These are phyloP conservation scores for Litocranius walleri DNA, from an alignment of 2,113 vertebrate species.

Conservation along the genomic window DNA sequence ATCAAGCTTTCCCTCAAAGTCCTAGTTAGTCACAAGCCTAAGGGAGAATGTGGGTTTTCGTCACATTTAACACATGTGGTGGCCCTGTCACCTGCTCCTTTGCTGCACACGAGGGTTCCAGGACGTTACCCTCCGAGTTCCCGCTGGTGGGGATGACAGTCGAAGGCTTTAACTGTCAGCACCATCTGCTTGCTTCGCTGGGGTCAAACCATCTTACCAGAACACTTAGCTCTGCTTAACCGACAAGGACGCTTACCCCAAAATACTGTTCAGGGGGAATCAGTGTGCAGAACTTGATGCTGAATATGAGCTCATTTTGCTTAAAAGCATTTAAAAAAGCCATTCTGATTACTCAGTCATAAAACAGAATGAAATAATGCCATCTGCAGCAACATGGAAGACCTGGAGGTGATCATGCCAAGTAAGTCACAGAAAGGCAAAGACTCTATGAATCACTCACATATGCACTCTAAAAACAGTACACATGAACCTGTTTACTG, in stretches of 20 bases:
- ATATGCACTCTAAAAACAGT: background rate
- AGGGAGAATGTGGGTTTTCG: background rate
- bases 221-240: background rate
- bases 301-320: background rate
- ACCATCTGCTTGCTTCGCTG: background rate
- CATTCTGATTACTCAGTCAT: background rate
- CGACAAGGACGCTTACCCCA: background rate
- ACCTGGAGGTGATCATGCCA: background rate
- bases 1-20: background rate
- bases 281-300: background rate
- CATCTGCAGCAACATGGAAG: background rate
- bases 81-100: background rate
- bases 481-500: background rate
- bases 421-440: background rate
- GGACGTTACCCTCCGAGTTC: rapidly evolving
- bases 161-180: background rate
- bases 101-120: rapidly evolving
- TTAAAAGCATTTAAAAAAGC: background rate
- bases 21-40: background rate
- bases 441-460: background rate
- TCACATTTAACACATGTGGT: background rate
- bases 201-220: background rate
- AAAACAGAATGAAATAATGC: background rate
- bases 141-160: background rate
- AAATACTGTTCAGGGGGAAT: background rate